Evolutionary conservation across 2,888 invertebrate species (phyloP).

Genomic region (Clanis bilineata): DNA sequence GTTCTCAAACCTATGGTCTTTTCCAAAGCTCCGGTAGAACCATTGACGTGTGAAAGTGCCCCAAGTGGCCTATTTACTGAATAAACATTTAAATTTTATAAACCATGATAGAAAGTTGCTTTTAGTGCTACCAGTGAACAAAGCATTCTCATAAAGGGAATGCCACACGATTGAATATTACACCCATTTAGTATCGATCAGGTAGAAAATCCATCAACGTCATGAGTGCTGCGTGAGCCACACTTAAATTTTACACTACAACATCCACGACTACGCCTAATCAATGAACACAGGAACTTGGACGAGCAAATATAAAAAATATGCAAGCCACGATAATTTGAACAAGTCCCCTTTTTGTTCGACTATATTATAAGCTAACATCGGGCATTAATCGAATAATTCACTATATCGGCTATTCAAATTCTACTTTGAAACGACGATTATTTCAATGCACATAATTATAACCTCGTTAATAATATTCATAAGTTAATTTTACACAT

Average conservation of each 20-base stretch:
- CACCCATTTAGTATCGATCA: background rate
- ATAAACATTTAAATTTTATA: background rate
- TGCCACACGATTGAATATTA: background rate
- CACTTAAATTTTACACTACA: slow-evolving; percentile 30
- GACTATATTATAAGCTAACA: background rate
- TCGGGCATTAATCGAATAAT: background rate
- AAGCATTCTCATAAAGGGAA: too few species aligned
- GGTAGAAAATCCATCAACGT: background rate
- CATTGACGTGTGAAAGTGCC: too few species aligned
- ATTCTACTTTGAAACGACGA: background rate
- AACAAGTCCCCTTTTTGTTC: slow-evolving; percentile 5
- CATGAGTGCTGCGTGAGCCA: background rate
- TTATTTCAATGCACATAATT: slow-evolving; percentile 3
- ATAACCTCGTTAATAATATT: background rate
- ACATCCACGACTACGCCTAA: slow-evolving; percentile 51
- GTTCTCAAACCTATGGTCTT: too few species aligned
- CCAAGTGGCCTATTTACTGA: too few species aligned
- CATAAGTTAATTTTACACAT: slow-evolving; percentile 9
- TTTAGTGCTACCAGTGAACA: background rate
- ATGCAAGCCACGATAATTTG: slow-evolving; percentile 2
- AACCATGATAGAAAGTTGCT: background rate
- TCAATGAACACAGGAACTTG: slow-evolving; percentile 72
- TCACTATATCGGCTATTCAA: background rate
- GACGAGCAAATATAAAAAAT: slow-evolving; percentile 58
- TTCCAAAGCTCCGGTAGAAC: too few species aligned